These are phyloP conservation scores for Agrotis puta DNA, from an alignment of 2,888 invertebrate species.

Conservation along the genomic window DNA sequence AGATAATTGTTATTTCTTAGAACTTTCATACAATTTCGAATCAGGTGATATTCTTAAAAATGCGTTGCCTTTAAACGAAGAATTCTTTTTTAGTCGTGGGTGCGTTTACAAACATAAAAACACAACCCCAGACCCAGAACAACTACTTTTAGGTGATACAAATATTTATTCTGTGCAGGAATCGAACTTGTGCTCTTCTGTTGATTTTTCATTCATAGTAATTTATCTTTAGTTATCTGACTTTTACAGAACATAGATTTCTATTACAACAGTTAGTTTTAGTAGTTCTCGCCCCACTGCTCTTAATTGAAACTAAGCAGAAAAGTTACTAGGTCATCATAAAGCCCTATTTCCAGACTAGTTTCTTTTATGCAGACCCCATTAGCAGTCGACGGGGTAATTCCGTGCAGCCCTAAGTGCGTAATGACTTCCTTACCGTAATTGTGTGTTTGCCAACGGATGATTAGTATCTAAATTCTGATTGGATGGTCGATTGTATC, in stretches of 20 bases:
- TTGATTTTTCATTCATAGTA: background rate
- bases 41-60: too few species aligned
- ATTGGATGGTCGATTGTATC: constrained; percentile 44
- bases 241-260: constrained; percentile 5
- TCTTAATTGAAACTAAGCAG: constrained; percentile 1
- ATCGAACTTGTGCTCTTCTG: too few species aligned
- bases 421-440: constrained; percentile 59
- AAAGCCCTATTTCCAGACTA: background rate
- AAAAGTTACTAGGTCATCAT: constrained; percentile 19
- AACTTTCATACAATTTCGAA: too few species aligned
- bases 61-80: too few species aligned
- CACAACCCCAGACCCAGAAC: too few species aligned
- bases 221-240: too few species aligned
- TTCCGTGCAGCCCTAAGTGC: constrained; percentile 47
- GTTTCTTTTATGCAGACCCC: constrained; percentile 25
- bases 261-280: background rate
- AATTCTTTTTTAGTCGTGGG: too few species aligned
- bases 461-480: constrained; percentile 53
- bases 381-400: constrained; percentile 40
- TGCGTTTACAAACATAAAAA: too few species aligned
- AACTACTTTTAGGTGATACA: too few species aligned
- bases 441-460: constrained; percentile 53
- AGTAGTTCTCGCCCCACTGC: background rate
- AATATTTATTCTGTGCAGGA: too few species aligned
- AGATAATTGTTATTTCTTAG: too few species aligned